phyloP scores from a whole-genome alignment of 2,113 vertebrate genomes.

The Laticauda colubrina region DNA sequence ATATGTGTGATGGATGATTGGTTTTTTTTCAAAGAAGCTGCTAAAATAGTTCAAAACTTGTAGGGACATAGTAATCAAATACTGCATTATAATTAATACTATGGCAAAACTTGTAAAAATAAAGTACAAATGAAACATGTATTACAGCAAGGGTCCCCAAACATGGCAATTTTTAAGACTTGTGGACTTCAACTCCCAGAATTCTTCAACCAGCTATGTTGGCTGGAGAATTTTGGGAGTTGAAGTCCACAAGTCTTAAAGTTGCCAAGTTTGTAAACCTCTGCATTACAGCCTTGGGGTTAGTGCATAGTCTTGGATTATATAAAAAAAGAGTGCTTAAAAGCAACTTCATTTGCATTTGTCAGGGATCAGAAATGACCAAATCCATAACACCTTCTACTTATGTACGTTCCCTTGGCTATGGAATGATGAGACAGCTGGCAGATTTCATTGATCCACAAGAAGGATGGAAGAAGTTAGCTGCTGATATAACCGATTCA shows the following conservation, averaged over 20 bases:
- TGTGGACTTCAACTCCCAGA: too few species aligned
- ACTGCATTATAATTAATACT: neutral
- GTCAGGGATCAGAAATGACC: constrained; percentile 70
- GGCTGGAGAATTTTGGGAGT: too few species aligned
- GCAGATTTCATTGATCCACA: constrained; percentile 88
- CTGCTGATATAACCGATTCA: constrained; percentile 75
- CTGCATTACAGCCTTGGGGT: neutral
- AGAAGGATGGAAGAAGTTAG: constrained; percentile 84
- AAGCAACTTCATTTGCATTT: constrained; percentile 11
- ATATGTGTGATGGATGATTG: neutral
- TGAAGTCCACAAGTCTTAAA: too few species aligned
- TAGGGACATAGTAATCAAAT: neutral
- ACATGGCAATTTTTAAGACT: too few species aligned
- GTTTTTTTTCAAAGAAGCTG: neutral
- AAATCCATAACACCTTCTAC: constrained; percentile 75
- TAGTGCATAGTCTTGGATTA: neutral
- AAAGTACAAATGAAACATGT: neutral
- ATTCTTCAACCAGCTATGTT: too few species aligned
- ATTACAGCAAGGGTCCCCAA: neutral
- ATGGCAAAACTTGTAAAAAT: neutral
- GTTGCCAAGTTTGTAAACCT: too few species aligned
- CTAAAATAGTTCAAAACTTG: neutral
- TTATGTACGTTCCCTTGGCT: constrained; percentile 77
- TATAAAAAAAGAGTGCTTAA: constrained; percentile 20
- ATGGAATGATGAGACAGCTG: constrained; percentile 70